A percentile compares a stretch with the other conserved stretches of the same genome.
These are phyloP conservation scores for Drosophila tripunctata DNA, from an alignment of 2,888 invertebrate species.

Conservation along the genomic window DNA sequence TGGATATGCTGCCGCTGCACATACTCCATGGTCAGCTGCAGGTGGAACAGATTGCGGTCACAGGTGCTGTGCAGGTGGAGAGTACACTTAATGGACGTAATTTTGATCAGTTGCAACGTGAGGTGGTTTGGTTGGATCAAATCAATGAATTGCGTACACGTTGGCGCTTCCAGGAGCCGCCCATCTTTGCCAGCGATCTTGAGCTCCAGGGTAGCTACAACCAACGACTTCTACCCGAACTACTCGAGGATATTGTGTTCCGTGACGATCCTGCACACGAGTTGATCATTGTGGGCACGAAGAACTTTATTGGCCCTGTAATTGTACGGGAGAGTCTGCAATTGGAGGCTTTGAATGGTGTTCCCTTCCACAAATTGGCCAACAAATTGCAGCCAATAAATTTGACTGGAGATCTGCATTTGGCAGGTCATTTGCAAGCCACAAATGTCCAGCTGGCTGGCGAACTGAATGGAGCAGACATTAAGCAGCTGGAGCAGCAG, in stretches of 20 bases:
- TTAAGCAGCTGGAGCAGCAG: conserved; percentile 36
- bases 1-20: conserved; percentile 75
- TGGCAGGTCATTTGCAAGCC: conserved; percentile 75
- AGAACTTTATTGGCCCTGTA: conserved; percentile 70
- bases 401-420: conserved; percentile 67
- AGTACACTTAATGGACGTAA: conserved; percentile 67
- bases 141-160: conserved; percentile 80
- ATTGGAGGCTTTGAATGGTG: conserved; percentile 82
- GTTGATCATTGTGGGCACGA: conserved; percentile 60
- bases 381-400: conserved; percentile 70
- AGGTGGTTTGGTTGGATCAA: conserved; percentile 83
- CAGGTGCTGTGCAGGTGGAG: conserved; percentile 68
- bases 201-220: conserved; percentile 81
- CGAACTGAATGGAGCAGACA: conserved; percentile 56
- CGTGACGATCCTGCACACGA: conserved; percentile 48
- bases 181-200: conserved; percentile 68
- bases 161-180: conserved; percentile 73
- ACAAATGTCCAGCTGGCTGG: conserved; percentile 71
- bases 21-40: conserved; percentile 83
- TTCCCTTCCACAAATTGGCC: conserved; percentile 82
- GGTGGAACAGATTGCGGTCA: conserved; percentile 83
- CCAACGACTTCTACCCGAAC: conserved; percentile 79
- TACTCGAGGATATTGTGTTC: conserved; percentile 83
- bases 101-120: conserved; percentile 79
- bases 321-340: conserved; percentile 77